Percentiles rank a stretch among this genome's conserved stretches.
Conservation (phyloP, 2,113 vertebrate genomes). For the Alces alces region DNA sequence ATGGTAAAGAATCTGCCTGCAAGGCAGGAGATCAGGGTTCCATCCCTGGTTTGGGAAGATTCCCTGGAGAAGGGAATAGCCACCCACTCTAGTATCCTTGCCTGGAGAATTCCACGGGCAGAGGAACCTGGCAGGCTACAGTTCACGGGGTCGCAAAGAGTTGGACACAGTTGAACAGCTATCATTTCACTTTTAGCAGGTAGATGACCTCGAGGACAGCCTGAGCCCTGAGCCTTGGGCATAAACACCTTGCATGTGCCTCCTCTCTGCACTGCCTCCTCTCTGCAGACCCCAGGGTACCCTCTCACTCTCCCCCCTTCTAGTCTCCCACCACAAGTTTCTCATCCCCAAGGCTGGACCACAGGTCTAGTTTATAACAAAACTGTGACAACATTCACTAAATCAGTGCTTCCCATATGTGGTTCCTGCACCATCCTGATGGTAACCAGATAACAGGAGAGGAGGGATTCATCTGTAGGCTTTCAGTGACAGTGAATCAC, state of each 20-base stretch:
- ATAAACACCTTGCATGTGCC: background rate
- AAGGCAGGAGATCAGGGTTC: background rate
- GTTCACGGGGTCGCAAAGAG: background rate
- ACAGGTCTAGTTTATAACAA: background rate
- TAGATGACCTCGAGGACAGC: background rate
- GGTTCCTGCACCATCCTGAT: background rate
- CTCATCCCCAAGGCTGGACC: background rate
- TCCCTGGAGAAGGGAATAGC: background rate
- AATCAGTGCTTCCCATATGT: background rate
- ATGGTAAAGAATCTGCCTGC: background rate
- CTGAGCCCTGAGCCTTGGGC: background rate
- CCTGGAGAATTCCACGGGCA: background rate
- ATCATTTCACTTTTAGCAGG: background rate
- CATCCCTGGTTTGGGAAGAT: background rate
- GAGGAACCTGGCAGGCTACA: background rate
- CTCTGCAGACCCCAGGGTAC: background rate
- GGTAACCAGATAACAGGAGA: background rate
- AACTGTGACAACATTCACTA: background rate
- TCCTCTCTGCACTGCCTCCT: background rate
- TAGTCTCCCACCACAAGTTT: background rate
- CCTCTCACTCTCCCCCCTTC: background rate
- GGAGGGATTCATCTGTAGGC: accelerated
- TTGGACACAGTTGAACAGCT: background rate
- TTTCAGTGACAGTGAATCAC: background rate
- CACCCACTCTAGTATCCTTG: background rate